Conservation (phyloP, 2,797 vertebrate species). For the Gambusia yucatana region DNA sequence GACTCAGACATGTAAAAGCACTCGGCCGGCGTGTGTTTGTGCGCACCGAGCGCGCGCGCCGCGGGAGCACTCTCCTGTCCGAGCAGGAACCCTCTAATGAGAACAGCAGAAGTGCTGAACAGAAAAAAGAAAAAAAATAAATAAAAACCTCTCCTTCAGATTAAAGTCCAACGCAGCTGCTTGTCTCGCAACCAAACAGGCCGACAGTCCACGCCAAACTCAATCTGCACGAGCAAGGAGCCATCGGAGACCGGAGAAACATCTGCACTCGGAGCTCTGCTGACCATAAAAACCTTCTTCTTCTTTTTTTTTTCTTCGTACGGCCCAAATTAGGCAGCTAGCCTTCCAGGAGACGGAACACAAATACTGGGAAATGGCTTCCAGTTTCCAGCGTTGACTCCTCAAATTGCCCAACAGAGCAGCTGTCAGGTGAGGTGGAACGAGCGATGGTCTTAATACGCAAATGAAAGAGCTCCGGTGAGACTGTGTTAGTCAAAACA, state of each 20-base stretch:
- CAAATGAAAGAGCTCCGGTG: constrained; percentile 40
- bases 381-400: constrained; percentile 35
- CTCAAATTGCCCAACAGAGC: constrained; percentile 37
- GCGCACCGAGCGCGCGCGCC: constrained; percentile 24
- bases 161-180: constrained; percentile 55
- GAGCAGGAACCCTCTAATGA: constrained; percentile 71
- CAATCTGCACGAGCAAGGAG: constrained; percentile 56
- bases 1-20: constrained; percentile 22
- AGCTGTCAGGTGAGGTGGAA: constrained; percentile 37
- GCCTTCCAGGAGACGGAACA: constrained; percentile 38
- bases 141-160: constrained; percentile 54
- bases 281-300: constrained; percentile 39
- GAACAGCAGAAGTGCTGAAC: constrained; percentile 64
- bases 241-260: constrained; percentile 49
- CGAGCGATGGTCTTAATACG: constrained; percentile 25
- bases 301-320: constrained; percentile 7
- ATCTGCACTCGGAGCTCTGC: constrained; percentile 34
- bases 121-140: constrained; percentile 27
- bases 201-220: constrained; percentile 38
- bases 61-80: constrained; percentile 30
- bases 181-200: constrained; percentile 44
- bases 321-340: constrained; percentile 56
- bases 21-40: neutral
- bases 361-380: constrained; percentile 43
- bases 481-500: constrained; percentile 44